Evolutionary conservation across 2,113 vertebrate species (phyloP).

Genomic region (Rhea pennata): DNA sequence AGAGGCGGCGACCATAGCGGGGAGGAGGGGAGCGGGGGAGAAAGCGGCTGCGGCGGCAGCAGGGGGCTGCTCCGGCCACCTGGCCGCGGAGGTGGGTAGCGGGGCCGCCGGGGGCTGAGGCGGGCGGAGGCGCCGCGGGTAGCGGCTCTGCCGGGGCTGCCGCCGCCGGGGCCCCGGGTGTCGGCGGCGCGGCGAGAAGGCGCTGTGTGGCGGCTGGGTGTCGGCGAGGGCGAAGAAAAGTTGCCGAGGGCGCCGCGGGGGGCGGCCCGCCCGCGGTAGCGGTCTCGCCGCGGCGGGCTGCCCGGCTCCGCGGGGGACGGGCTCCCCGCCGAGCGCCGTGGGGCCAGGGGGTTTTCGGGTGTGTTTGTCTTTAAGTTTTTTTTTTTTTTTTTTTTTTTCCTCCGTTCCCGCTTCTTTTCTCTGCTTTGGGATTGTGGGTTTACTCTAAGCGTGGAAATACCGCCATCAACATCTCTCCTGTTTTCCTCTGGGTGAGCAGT

Average conservation of each 20-base stretch:
- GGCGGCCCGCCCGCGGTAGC: background rate
- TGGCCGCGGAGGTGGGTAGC: slow-evolving; percentile 21
- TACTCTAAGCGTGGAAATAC: background rate
- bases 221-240: slow-evolving; percentile 3
- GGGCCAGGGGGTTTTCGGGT: background rate
- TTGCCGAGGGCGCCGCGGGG: background rate
- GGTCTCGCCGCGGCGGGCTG: background rate
- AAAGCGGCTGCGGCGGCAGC: background rate
- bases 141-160: background rate
- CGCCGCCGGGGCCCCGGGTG: background rate
- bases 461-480: background rate
- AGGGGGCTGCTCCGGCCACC: background rate
- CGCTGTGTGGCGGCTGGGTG: background rate
- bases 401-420: background rate
- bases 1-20: slow-evolving; percentile 50
- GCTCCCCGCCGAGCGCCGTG: background rate
- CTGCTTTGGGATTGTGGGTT: background rate
- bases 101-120: background rate
- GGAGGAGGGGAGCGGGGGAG: slow-evolving; percentile 6
- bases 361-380: background rate
- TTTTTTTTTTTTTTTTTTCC: background rate
- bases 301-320: background rate
- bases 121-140: background rate
- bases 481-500: background rate
- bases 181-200: too few species aligned